These are phyloP conservation scores for Pogonocherus hispidulus DNA, from an alignment of 2,888 invertebrate genomes.

Conservation along the genomic window DNA sequence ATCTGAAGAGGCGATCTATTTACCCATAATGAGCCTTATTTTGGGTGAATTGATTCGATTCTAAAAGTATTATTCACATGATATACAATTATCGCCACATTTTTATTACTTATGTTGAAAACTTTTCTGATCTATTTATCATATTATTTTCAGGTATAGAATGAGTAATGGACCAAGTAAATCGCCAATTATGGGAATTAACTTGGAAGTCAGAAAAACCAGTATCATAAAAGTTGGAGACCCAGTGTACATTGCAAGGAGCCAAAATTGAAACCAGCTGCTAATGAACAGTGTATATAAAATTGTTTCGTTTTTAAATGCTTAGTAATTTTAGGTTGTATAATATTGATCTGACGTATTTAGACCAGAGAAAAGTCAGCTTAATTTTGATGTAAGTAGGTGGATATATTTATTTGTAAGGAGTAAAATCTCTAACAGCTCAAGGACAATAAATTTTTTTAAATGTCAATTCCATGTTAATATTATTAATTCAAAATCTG, in stretches of 20 bases:
- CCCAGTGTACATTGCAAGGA: constrained; percentile 67
- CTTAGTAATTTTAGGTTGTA: not conserved
- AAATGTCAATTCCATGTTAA: not conserved
- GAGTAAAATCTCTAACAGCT: constrained; percentile 1
- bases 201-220: constrained; percentile 68
- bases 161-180: constrained; percentile 61
- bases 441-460: not conserved
- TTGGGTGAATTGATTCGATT: too few species aligned
- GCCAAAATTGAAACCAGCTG: not conserved
- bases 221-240: constrained; percentile 71
- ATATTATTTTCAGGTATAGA: constrained; percentile 68
- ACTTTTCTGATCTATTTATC: too few species aligned
- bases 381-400: not conserved
- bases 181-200: constrained; percentile 69
- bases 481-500: not conserved
- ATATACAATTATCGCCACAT: too few species aligned
- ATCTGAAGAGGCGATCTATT: too few species aligned
- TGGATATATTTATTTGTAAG: not conserved
- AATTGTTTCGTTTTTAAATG: not conserved
- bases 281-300: not conserved
- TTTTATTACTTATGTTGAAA: too few species aligned
- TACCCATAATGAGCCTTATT: too few species aligned
- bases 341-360: not conserved
- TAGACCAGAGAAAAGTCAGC: not conserved
- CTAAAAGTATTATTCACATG: too few species aligned